These are phyloP conservation scores for Zaprionus bogoriensis DNA, from an alignment of 2,888 invertebrate genomes.

Conservation along the genomic window DNA sequence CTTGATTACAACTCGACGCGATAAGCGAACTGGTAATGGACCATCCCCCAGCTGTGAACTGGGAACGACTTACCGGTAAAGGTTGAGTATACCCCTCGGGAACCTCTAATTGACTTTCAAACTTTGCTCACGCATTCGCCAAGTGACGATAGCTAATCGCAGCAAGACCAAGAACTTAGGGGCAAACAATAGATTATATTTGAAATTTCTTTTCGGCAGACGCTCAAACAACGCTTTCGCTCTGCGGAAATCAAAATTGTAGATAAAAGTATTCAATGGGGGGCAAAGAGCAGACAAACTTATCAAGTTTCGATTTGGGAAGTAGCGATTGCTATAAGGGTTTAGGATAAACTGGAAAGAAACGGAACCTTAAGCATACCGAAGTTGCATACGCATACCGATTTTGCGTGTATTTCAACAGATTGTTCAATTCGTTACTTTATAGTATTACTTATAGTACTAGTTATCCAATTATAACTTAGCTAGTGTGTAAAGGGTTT, in stretches of 20 bases:
- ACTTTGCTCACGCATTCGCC: constrained; percentile 26
- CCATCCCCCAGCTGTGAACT: constrained; percentile 8
- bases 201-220: neutral
- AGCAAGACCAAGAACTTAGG: too few species aligned
- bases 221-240: too few species aligned
- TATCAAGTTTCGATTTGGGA: neutral
- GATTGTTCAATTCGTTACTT: too few species aligned
- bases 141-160: constrained; percentile 30
- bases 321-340: too few species aligned
- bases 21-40: constrained; percentile 36
- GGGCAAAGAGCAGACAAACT: constrained; percentile 26
- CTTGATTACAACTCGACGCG: constrained; percentile 58
- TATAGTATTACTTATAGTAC: too few species aligned
- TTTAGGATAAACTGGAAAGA: too few species aligned
- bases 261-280: constrained; percentile 12
- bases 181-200: neutral
- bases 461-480: too few species aligned
- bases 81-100: constrained; percentile 2
- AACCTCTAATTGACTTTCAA: constrained; percentile 64
- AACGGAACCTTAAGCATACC: too few species aligned
- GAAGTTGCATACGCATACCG: too few species aligned
- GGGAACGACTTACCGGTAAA: constrained; percentile 3
- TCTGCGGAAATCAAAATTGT: neutral
- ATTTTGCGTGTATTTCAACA: too few species aligned
- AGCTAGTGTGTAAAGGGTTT: too few species aligned